Base-by-base conservation (phyloP, 2,888 invertebrate species). In the Ptilodon capucinus region DNA sequence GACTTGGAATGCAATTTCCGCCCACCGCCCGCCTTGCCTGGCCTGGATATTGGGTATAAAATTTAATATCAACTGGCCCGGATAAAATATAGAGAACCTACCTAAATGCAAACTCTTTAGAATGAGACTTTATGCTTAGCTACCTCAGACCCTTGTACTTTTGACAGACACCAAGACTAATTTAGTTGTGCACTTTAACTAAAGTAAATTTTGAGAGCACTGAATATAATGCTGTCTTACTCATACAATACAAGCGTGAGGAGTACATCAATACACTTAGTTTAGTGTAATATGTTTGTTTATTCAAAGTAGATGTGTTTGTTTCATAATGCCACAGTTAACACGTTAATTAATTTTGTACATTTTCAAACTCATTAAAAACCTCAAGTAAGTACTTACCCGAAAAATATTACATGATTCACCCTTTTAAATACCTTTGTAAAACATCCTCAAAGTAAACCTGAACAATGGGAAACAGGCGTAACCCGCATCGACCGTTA, bases 301-400 rank as follows among this genome's bases (percentile, higher is more conserved):
- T n/a, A n/a, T n/a, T n/a, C n/a, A n/a, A n/a, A n/a, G n/a, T n/a
- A n/a, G n/a, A n/a, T n/a, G n/a, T n/a, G n/a, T n/a, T n/a, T n/a
- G n/a, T n/a, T n/a, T n/a, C n/a, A n/a, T n/a, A n/a, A n/a, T n/a
- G n/a, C n/a, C n/a, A n/a, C n/a, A n/a, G n/a, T n/a, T n/a, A n/a
- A n/a, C n/a, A n/a, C n/a, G n/a, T n/a, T n/a, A n/a, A n/a, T n/a
- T n/a, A n/a, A n/a, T n/a, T n/a, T n/a, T n/a, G n/a, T n/a, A 9
- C 2, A 25, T 25, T 25, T 7, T 7, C 9, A 1, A 25, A 28
- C 11, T n/a, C n/a, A 28, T 28, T 28, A n/a, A 28, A 4, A n/a
- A 28, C 0, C 21, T 46, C 44, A 35, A 49, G 54, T 50, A 46
- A 57, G 49, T 42, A 50, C 9, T 1, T 25, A 9, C 28, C n/a